Base-by-base conservation (phyloP, 2,888 invertebrate genomes). In the Gymnocheta viridis region DNA sequence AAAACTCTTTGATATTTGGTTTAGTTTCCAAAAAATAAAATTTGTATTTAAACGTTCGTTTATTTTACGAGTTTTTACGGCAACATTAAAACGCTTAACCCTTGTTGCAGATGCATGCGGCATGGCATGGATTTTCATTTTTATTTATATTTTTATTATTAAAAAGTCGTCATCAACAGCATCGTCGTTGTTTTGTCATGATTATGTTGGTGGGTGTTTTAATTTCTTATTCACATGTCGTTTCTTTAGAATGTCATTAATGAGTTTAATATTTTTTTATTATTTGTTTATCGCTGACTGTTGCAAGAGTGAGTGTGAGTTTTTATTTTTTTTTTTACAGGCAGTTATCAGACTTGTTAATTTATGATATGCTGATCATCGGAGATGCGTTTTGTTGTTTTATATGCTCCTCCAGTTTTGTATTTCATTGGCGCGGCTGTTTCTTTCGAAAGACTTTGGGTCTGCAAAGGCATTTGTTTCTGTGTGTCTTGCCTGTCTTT, bases 301-400 rank as follows among this genome's bases (percentile, higher is more conserved):
- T 19, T 73, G 67, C 51, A 32, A 56, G 14, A 24, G 17, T 17
- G 12, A 47, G 47, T 14, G 4, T 24, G 49, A 49, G 38, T 38
- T 54, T 67, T 44, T 19, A 67, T 24, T 41, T 67, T 44, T 19
- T 73, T 24, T 41, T 44, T 62, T 72, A 5, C 66, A 67, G 35
- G 27, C 66, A 60, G 73, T 73, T 73, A 78, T 82, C 78, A 78
- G 47, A 73, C 27, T 56, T 76, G 74, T 76, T 80, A 83, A 83
- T 80, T 83, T 80, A 83, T 66, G 70, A 66, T 32, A 49, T 66
- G 64, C 64, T 80, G 76, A 49, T 58, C 70, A 58, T 56, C 56
- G 67, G 60, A 60, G 38, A 38, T 47, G 54, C n/a, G 14, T 82
- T 67, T 67, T 60, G 22, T 35, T 29, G 35, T 17, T 66, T 81